Conservation (phyloP, 2,113 vertebrate genomes). For the Sinocyclocheilus maitianheensis region DNA sequence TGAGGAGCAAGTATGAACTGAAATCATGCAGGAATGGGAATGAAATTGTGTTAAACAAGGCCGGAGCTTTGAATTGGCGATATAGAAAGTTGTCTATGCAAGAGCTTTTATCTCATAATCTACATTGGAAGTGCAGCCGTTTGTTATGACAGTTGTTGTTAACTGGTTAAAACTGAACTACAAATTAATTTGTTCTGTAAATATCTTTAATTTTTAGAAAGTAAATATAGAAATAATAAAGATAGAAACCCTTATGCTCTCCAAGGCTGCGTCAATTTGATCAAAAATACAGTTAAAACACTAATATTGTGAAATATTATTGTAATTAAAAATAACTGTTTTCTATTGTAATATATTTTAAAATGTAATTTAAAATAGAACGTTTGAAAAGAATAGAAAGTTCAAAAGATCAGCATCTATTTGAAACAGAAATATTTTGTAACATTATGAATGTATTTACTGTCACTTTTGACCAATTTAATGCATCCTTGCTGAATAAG, state of each 20-base stretch:
- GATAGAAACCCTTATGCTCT: background rate
- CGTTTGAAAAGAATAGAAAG: too few species aligned
- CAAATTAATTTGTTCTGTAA: background rate
- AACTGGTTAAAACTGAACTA: background rate
- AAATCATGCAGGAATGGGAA: background rate
- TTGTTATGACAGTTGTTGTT: too few species aligned
- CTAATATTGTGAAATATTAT: background rate
- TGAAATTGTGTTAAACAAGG: background rate
- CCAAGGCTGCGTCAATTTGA: background rate
- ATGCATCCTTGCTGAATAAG: too few species aligned
- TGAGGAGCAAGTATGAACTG: background rate
- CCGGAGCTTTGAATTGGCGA: background rate
- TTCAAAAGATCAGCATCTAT: too few species aligned
- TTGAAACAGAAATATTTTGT: too few species aligned
- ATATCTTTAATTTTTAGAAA: background rate
- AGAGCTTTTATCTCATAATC: too few species aligned
- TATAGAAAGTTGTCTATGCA: background rate
- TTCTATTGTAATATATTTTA: background rate
- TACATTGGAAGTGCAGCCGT: too few species aligned
- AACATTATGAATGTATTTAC: too few species aligned
- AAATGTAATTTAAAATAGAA: too few species aligned
- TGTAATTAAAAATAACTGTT: background rate
- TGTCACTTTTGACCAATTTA: too few species aligned
- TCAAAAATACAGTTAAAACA: background rate
- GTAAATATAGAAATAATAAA: background rate